Conservation (phyloP, 2,113 vertebrate genomes). For the Aviceda subcristata region DNA sequence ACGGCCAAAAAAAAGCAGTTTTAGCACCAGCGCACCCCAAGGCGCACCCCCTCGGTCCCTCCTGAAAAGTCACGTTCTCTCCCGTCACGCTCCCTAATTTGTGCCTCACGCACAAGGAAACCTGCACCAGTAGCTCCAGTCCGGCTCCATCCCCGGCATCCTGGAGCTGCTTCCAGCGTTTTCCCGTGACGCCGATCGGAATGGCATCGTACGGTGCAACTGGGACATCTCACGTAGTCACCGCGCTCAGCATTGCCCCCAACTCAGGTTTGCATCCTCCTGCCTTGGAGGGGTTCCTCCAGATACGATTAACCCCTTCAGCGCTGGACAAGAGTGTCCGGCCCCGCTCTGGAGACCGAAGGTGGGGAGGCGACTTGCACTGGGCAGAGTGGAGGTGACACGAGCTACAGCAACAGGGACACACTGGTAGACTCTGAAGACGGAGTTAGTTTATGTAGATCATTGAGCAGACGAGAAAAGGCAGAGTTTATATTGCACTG, state of each 20-base stretch:
- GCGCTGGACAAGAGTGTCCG: background rate
- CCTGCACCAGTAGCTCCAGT: accelerated
- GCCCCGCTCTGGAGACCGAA: accelerated
- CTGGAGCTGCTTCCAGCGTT: background rate
- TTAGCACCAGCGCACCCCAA: background rate
- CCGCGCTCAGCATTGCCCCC: accelerated
- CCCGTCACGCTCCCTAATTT: background rate
- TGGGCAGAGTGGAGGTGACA: background rate
- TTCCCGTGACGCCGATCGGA: accelerated
- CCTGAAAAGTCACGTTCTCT: accelerated
- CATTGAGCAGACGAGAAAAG: background rate
- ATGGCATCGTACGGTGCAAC: accelerated
- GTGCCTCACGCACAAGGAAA: background rate
- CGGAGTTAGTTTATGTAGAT: background rate
- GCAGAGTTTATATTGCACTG: background rate
- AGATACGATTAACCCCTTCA: background rate
- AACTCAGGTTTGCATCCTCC: background rate
- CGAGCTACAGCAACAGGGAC: background rate
- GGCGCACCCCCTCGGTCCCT: background rate
- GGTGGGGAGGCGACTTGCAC: background rate
- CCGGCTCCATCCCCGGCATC: background rate
- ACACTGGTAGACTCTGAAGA: accelerated
- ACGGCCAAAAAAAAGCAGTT: background rate
- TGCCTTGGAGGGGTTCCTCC: background rate
- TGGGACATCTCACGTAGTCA: background rate